Conservation (phyloP, 2,797 vertebrate genomes). For the Nannoperca australis region DNA sequence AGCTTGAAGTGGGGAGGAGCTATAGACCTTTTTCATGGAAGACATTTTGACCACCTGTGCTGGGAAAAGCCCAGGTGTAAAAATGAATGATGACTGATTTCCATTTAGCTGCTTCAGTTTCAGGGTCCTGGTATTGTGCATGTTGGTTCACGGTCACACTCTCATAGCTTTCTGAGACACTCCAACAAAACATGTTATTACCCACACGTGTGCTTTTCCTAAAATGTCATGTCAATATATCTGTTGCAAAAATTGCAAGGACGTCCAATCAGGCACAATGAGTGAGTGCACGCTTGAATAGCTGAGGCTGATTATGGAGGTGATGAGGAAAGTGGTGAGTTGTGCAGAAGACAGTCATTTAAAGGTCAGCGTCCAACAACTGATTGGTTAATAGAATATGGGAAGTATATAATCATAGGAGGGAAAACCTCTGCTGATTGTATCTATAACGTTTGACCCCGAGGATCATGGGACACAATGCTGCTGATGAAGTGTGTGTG, state of each 20-base stretch:
- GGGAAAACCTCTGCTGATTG: not conserved
- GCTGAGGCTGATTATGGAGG: too few relatives aligned
- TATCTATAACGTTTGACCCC: not conserved
- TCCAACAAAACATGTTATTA: not conserved
- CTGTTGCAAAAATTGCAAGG: not conserved
- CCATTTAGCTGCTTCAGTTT: not conserved
- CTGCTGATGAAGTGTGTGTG: not conserved
- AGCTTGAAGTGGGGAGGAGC: not conserved
- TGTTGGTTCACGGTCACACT: not conserved
- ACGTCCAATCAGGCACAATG: not conserved
- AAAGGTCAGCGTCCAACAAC: too few relatives aligned
- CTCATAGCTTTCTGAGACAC: not conserved
- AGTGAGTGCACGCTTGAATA: too few relatives aligned
- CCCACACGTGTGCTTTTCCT: not conserved
- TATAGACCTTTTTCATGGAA: not conserved
- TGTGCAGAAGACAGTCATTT: too few relatives aligned
- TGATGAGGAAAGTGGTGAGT: too few relatives aligned
- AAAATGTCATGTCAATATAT: not conserved
- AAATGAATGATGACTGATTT: not conserved
- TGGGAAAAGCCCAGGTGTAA: not conserved
- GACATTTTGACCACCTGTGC: not conserved
- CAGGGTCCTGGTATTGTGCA: too few relatives aligned
- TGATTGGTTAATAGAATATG: not conserved
- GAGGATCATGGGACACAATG: slow-evolving; percentile 40
- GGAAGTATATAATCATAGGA: not conserved